Percentiles rank a stretch among this genome's conserved stretches.
Evolutionary conservation across 37 sponge, comb jelly and placozoan genomes (phyloP).

Genomic region (Eunapius fragilis): DNA sequence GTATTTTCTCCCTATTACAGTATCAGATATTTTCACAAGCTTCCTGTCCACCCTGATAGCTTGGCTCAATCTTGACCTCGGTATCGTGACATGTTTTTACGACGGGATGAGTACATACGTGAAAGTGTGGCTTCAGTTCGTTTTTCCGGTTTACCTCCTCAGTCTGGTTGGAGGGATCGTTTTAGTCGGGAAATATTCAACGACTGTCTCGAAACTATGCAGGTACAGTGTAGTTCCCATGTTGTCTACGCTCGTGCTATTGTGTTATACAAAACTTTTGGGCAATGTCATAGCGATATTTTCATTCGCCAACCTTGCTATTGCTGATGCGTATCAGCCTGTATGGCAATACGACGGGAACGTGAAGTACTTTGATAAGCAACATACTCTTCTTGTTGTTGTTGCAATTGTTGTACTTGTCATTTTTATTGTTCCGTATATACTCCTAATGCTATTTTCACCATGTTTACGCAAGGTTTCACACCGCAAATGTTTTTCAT

Average conservation of each 20-base stretch:
- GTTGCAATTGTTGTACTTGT: background rate
- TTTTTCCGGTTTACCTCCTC: slow-evolving; percentile 14
- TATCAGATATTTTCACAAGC: background rate
- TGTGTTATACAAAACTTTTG: slow-evolving; percentile 9
- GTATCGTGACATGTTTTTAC: slow-evolving; percentile 5
- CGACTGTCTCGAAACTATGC: background rate
- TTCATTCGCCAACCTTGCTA: background rate
- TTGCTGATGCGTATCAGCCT: background rate
- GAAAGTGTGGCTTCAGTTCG: slow-evolving; percentile 11
- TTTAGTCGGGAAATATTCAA: background rate
- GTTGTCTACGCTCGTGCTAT: background rate
- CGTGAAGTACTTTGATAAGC: background rate
- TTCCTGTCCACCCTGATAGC: background rate
- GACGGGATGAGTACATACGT: background rate
- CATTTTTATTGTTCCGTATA: background rate
- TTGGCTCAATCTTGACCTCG: slow-evolving; percentile 15
- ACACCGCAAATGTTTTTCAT: background rate
- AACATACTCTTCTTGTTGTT: background rate
- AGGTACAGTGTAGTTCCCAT: background rate
- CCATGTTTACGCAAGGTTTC: background rate
- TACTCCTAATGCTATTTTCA: background rate
- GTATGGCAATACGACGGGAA: slow-evolving; percentile 7
- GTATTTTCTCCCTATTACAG: background rate
- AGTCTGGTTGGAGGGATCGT: background rate
- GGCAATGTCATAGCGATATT: background rate